phyloP scores from a whole-genome alignment of 2,797 vertebrate species.

The Phalanger gymnotis region DNA sequence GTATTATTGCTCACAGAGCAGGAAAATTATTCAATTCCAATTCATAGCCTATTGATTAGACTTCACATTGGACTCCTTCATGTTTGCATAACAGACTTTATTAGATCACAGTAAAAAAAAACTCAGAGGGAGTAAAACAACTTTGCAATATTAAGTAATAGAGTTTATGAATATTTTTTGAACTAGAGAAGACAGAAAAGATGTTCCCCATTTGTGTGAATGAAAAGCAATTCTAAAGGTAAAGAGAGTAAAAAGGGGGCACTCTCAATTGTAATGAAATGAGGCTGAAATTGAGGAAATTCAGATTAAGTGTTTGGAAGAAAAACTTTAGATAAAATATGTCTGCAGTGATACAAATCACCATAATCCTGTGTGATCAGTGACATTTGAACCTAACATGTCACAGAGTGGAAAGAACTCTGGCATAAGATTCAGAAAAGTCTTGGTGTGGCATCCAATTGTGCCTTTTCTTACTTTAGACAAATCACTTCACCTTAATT shows the following conservation, averaged over 20 bases:
- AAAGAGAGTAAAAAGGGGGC: neutral
- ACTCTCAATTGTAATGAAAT: neutral
- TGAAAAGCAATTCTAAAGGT: neutral
- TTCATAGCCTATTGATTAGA: neutral
- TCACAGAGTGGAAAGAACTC: neutral
- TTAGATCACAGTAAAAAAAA: constrained; percentile 5
- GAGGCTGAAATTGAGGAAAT: neutral
- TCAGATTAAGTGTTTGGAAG: neutral
- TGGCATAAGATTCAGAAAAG: neutral
- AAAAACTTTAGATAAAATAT: constrained; percentile 30
- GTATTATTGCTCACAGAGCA: constrained; percentile 4
- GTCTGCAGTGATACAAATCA: neutral
- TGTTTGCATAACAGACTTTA: constrained; percentile 26
- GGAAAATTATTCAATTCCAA: constrained; percentile 46
- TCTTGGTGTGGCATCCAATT: neutral
- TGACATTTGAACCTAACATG: neutral
- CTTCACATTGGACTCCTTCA: neutral
- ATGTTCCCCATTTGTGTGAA: neutral
- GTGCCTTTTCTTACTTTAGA: neutral
- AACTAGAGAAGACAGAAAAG: neutral
- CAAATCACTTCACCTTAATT: neutral
- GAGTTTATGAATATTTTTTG: neutral
- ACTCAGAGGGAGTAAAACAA: neutral
- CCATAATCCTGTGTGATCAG: neutral
- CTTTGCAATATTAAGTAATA: neutral